These are phyloP conservation scores for Microcebus lehilahytsara DNA, from an alignment of 2,113 vertebrate species.

Conservation along the genomic window DNA sequence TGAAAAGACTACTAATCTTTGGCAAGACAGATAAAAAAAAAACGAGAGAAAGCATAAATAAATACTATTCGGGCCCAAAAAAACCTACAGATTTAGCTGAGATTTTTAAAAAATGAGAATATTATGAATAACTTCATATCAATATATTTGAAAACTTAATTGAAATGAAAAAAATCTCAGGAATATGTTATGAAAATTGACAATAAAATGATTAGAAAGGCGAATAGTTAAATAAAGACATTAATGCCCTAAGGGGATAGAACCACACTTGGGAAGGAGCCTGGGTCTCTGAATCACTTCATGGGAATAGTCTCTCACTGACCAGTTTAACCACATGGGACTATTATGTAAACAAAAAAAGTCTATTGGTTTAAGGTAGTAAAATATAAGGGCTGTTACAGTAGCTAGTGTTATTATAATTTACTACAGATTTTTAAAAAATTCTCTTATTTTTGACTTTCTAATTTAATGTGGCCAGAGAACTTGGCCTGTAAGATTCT, in stretches of 20 bases:
- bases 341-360: not conserved
- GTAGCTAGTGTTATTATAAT: not conserved
- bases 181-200: not conserved
- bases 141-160: not conserved
- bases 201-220: not conserved
- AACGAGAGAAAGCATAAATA: not conserved
- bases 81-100: not conserved
- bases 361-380: not conserved
- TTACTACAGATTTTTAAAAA: not conserved
- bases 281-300: not conserved
- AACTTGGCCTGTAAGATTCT: not conserved
- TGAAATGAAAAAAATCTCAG: not conserved
- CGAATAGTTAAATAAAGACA: not conserved
- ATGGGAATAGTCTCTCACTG: not conserved
- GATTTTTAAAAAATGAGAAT: not conserved
- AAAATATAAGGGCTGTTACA: not conserved
- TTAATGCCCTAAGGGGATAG: not conserved
- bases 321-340: not conserved
- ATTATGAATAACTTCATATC: not conserved
- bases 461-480: not conserved
- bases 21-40: not conserved
- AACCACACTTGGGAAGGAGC: not conserved
- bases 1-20: not conserved
- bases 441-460: not conserved
- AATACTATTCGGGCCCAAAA: not conserved